These are phyloP conservation scores for Wasmannia auropunctata DNA, from an alignment of 1,140 invertebrate species.

Conservation along the genomic window DNA sequence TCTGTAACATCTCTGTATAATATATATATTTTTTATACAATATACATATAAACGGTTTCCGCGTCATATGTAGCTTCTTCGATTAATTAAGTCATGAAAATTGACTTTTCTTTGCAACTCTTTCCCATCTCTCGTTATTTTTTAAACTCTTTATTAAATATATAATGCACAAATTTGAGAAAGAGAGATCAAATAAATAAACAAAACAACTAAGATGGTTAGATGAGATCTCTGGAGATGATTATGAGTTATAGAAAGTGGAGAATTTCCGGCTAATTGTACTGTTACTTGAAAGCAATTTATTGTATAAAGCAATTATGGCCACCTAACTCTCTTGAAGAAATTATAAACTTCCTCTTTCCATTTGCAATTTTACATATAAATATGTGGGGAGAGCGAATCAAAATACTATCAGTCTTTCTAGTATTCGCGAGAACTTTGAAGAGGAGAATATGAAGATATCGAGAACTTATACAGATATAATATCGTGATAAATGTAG, in stretches of 20 bases:
- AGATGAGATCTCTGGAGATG: background rate
- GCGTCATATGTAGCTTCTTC: background rate
- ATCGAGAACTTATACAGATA: background rate
- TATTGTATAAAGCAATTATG: background rate
- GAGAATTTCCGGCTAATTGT: background rate
- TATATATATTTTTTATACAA: background rate
- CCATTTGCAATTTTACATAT: background rate
- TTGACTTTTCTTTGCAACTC: background rate
- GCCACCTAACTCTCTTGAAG: background rate
- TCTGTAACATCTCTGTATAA: background rate
- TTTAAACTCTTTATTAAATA: background rate
- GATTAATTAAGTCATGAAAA: background rate
- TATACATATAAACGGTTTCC: background rate
- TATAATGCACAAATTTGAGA: background rate
- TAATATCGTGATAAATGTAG: background rate
- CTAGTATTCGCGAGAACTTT: background rate
- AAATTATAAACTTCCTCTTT: slow-evolving; percentile 1
- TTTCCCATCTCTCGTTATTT: background rate
- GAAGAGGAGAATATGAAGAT: background rate
- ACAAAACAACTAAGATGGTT: background rate
- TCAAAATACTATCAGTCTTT: background rate
- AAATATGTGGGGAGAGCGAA: background rate
- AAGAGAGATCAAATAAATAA: background rate
- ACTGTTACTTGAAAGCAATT: slow-evolving; percentile 6
- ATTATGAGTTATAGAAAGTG: background rate